Base-by-base conservation (phyloP, 2,888 invertebrate genomes). In the Exephanes ischioxanthus region DNA sequence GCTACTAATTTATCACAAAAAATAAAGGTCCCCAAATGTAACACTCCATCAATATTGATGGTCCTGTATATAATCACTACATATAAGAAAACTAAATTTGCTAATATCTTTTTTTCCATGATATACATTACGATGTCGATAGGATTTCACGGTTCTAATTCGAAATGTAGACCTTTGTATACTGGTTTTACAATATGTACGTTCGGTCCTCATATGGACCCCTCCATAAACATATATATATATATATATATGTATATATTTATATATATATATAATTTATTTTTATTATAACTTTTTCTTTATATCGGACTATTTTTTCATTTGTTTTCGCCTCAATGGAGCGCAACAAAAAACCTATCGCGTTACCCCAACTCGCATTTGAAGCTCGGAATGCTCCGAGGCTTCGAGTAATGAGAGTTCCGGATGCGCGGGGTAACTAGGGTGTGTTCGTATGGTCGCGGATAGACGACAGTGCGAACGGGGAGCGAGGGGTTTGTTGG, bases 401-500 rank as follows among this genome's bases (percentile, higher is more conserved):
- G 70, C 22, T 37, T 78, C 48, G 58, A 78, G 55, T 78, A 78
- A 70, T 61, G 58, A 70, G 68, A 61, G 78, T 14, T 3, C 14
- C 77, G 22, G 30, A 61, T n/a, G 33, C 37, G n/a, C 6, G 30
- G 53, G 30, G 22, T 63, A 61, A 75, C 75, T 67, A 67, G 41
- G 45, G 77, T 55, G 41, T 48, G 58, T 58, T 22, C n/a, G 30
- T 55, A 33, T 5, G 6, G 45, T 22, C 14, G 48, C 45, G 53
- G 78, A 70, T 68, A 48, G 58, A 30, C 37, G 55, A 71, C 41
- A 67, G 19, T 63, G 41, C 41, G 53, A 37, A 37, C 11, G n/a
- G 30, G 33, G 48, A 72, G n/a, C 11, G n/a, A 16, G 33, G 48
- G 53, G 22, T 76, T 53, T 14, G 61, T 30, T 61, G 61, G 61